phyloP scores from a whole-genome alignment of 2,113 vertebrate species.

The Apus apus region DNA sequence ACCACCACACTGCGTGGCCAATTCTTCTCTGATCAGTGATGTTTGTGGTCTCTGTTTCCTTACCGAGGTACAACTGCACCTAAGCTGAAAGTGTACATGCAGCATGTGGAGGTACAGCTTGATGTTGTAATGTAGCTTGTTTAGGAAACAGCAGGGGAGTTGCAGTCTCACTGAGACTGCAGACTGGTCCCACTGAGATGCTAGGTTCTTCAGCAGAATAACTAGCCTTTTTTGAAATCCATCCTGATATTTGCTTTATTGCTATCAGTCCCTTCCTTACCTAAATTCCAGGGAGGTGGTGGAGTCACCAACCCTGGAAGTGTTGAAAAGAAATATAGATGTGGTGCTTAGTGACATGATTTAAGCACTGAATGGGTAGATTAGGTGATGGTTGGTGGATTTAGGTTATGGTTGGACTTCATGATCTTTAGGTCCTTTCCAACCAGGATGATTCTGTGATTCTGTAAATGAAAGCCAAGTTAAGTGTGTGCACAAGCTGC shows the following conservation, averaged over 20 bases:
- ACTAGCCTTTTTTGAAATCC: background rate
- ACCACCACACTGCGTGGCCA: accelerated
- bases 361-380: too few relatives aligned
- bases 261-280: slow-evolving; percentile 15
- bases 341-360: too few relatives aligned
- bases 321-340: too few relatives aligned
- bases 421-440: too few relatives aligned
- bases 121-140: background rate
- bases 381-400: too few relatives aligned
- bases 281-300: slow-evolving; percentile 1
- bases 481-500: slow-evolving; percentile 6
- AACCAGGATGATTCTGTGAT: too few relatives aligned
- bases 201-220: background rate
- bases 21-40: background rate
- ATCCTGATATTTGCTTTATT: slow-evolving; percentile 8
- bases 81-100: background rate
- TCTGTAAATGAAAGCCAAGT: background rate
- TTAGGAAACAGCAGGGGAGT: background rate
- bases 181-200: background rate
- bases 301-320: too few relatives aligned
- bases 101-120: background rate
- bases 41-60: background rate
- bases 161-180: background rate
- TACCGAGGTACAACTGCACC: background rate
- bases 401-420: too few relatives aligned